These are phyloP conservation scores for Butorides virescens DNA, from an alignment of 2,113 vertebrate species.

Conservation along the genomic window DNA sequence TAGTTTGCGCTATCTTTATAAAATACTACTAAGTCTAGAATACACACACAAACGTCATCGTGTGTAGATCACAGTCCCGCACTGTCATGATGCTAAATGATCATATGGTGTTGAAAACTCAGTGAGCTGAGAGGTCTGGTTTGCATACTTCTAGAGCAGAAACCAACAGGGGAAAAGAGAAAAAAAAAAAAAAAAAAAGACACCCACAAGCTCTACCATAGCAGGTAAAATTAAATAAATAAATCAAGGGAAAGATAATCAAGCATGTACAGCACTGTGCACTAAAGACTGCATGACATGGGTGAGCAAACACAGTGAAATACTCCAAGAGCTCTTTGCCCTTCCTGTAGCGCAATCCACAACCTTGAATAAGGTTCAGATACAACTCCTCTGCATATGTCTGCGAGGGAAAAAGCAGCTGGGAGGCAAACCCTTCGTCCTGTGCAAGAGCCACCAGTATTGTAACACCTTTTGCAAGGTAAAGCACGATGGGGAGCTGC, in stretches of 20 bases:
- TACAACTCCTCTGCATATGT: accelerated
- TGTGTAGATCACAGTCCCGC: neutral
- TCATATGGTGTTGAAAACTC: neutral
- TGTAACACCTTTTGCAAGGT: neutral
- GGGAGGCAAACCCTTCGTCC: neutral
- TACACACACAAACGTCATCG: neutral
- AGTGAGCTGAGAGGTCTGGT: neutral
- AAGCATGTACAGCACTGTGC: neutral
- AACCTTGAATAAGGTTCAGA: neutral
- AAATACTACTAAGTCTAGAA: neutral
- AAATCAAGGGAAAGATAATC: neutral
- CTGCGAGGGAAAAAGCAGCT: neutral
- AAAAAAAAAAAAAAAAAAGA: accelerated
- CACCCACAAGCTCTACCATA: neutral
- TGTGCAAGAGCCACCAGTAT: accelerated
- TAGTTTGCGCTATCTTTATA: neutral
- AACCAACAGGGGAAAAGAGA: neutral
- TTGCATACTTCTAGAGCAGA: neutral
- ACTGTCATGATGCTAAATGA: neutral
- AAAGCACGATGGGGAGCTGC: neutral
- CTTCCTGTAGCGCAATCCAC: neutral
- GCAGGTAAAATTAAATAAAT: neutral
- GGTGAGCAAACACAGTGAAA: neutral
- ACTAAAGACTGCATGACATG: neutral
- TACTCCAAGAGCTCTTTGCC: neutral